These are phyloP conservation scores for Caenorhabditis angaria DNA, from an alignment of 2,888 invertebrate species.

Conservation along the genomic window DNA sequence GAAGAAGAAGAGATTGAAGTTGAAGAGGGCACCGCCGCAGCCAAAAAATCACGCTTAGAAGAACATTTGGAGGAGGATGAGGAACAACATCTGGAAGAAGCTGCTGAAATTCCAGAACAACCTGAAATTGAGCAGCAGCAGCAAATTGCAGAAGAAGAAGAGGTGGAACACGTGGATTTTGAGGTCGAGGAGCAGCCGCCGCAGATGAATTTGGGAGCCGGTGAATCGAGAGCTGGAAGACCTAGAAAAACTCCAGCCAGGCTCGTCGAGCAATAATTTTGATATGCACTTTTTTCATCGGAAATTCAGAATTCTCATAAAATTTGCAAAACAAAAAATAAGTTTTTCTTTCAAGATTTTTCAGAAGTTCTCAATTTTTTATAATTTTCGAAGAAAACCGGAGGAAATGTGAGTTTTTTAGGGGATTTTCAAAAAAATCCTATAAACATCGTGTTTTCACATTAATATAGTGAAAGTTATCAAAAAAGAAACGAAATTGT, in stretches of 20 bases:
- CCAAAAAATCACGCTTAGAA: neutral
- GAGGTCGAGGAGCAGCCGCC: neutral
- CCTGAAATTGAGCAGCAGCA: neutral
- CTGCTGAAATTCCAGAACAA: neutral
- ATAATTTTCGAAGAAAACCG: too few relatives aligned
- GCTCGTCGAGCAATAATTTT: slow-evolving; percentile 5
- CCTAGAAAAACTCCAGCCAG: slow-evolving; percentile 28
- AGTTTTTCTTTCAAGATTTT: too few relatives aligned
- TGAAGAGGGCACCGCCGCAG: too few relatives aligned
- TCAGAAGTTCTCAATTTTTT: too few relatives aligned
- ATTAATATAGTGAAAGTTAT: too few relatives aligned
- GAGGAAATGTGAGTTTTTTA: too few relatives aligned
- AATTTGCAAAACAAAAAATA: neutral
- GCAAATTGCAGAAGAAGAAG: neutral
- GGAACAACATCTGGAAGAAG: neutral
- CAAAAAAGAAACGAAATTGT: too few relatives aligned
- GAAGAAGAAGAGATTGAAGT: neutral
- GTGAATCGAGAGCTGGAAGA: slow-evolving; percentile 24
- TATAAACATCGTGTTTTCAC: too few relatives aligned
- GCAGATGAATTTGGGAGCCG: too few relatives aligned
- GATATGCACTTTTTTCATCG: neutral
- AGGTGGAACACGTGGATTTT: neutral
- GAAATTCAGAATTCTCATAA: neutral
- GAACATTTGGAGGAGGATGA: neutral
- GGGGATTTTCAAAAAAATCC: too few relatives aligned